Evolutionary conservation across 2,888 invertebrate genomes (phyloP).

Genomic region (Amiota mariae): DNA sequence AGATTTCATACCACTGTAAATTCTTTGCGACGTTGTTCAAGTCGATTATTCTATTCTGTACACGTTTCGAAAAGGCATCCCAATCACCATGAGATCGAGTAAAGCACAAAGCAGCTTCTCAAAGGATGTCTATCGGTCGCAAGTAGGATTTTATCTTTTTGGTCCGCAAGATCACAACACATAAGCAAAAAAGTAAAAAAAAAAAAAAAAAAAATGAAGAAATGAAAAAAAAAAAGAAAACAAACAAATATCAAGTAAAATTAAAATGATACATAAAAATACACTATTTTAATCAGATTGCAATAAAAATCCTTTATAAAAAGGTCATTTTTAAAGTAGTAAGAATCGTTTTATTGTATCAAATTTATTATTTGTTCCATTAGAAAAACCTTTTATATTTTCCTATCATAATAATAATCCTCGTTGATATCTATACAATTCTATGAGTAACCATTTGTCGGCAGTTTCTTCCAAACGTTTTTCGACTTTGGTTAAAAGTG

Average conservation of each 20-base stretch:
- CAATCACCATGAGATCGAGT: slow-evolving; percentile 64
- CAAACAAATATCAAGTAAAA: slow-evolving; percentile 11
- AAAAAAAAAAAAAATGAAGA: slow-evolving; percentile 24
- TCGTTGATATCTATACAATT: too few species aligned
- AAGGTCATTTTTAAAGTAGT: too few species aligned
- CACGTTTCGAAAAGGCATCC: slow-evolving; percentile 67
- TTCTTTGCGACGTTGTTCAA: slow-evolving; percentile 37
- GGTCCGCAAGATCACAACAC: slow-evolving; percentile 64
- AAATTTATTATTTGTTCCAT: too few species aligned
- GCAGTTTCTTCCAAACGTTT: too few species aligned
- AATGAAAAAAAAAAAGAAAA: slow-evolving; percentile 18
- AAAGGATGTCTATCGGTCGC: slow-evolving; percentile 14
- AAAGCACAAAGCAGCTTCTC: slow-evolving; percentile 47
- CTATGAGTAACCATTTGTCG: too few species aligned
- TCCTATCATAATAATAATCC: too few species aligned
- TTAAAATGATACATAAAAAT: slow-evolving; percentile 48
- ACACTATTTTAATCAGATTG: slow-evolving; percentile 62
- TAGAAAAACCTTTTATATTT: too few species aligned
- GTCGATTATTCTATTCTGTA: slow-evolving; percentile 58
- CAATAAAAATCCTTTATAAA: not conserved
- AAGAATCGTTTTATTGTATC: too few species aligned
- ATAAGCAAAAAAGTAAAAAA: slow-evolving; percentile 39
- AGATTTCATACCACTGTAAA: slow-evolving; percentile 17
- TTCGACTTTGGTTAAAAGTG: too few species aligned
- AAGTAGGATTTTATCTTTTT: slow-evolving; percentile 47